A percentile compares a stretch with the other conserved stretches of the same genome.
Evolutionary conservation across 2,113 vertebrate genomes (phyloP).

Genomic region (Desmodus rotundus): DNA sequence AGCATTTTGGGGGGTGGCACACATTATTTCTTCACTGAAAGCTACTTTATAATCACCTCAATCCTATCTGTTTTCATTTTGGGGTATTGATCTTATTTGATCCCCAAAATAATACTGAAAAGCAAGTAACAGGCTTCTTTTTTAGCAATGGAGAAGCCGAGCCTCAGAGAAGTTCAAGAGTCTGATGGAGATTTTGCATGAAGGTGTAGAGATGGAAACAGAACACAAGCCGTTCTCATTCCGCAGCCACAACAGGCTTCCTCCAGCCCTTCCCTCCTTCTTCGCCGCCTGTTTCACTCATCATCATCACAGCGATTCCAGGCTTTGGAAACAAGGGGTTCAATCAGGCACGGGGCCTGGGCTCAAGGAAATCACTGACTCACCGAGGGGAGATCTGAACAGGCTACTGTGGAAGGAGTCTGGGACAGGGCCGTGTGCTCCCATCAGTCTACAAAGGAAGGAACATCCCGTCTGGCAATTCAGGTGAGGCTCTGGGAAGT

Average conservation of each 20-base stretch:
- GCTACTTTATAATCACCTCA: neutral
- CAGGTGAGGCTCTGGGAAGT: neutral
- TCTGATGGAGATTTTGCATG: neutral
- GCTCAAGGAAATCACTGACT: neutral
- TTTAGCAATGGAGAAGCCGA: neutral
- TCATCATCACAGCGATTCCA: neutral
- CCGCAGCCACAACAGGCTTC: neutral
- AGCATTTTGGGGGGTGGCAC: too few species aligned
- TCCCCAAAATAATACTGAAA: neutral
- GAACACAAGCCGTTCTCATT: neutral
- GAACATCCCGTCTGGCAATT: accelerated
- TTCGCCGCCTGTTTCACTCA: neutral
- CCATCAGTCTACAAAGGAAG: neutral
- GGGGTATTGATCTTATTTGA: neutral
- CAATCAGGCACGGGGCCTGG: neutral
- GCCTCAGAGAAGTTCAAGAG: neutral
- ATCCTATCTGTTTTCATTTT: neutral
- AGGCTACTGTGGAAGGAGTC: neutral
- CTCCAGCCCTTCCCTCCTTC: neutral
- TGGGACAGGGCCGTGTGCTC: accelerated
- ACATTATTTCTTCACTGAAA: neutral
- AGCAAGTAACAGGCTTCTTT: neutral
- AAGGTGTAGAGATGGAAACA: neutral
- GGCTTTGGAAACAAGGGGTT: neutral
- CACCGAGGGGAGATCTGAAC: neutral